These are phyloP conservation scores for Mus spretus DNA, from an alignment of 2,797 vertebrate species.

Conservation along the genomic window DNA sequence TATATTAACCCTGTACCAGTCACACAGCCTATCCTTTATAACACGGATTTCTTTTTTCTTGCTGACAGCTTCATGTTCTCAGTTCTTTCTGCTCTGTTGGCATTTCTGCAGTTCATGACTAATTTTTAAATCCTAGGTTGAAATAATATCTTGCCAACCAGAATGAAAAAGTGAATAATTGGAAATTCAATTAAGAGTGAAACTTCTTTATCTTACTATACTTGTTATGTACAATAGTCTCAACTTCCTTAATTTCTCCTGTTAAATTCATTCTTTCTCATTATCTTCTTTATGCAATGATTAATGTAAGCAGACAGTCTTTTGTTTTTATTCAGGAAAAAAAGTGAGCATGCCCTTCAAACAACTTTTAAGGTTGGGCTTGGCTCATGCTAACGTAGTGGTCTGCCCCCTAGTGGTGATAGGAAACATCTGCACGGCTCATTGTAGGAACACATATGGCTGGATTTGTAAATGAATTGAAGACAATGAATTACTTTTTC, in stretches of 20 bases:
- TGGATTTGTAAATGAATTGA: slow-evolving; percentile 19
- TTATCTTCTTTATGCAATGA: slow-evolving; percentile 63
- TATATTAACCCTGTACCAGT: slow-evolving; percentile 29
- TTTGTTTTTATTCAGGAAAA: slow-evolving; percentile 42
- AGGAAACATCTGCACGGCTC: slow-evolving; percentile 36
- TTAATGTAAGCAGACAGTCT: slow-evolving; percentile 66
- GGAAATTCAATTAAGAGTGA: slow-evolving; percentile 74
- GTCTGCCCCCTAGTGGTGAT: slow-evolving; percentile 82
- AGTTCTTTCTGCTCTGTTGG: slow-evolving; percentile 73
- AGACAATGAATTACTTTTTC: slow-evolving; percentile 4
- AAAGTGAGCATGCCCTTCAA: slow-evolving; percentile 39
- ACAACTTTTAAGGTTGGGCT: slow-evolving; percentile 45
- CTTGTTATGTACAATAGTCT: slow-evolving; percentile 68
- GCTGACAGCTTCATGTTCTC: slow-evolving; percentile 67
- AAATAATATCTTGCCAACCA: slow-evolving; percentile 64
- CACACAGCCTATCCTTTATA: slow-evolving; percentile 38
- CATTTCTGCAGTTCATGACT: slow-evolving; percentile 60
- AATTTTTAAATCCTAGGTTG: slow-evolving; percentile 60
- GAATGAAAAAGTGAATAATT: slow-evolving; percentile 76
- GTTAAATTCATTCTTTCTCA: slow-evolving; percentile 62
- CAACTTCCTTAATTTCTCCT: slow-evolving; percentile 53
- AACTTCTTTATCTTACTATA: slow-evolving; percentile 66
- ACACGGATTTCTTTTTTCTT: slow-evolving; percentile 65
- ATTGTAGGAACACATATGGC: neutral
- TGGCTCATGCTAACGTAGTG: slow-evolving; percentile 77